Evolutionary conservation across 2,888 invertebrate species (phyloP), one percentile per base, ranked within the genome.

Genomic region (Coelinius sp.): DNA sequence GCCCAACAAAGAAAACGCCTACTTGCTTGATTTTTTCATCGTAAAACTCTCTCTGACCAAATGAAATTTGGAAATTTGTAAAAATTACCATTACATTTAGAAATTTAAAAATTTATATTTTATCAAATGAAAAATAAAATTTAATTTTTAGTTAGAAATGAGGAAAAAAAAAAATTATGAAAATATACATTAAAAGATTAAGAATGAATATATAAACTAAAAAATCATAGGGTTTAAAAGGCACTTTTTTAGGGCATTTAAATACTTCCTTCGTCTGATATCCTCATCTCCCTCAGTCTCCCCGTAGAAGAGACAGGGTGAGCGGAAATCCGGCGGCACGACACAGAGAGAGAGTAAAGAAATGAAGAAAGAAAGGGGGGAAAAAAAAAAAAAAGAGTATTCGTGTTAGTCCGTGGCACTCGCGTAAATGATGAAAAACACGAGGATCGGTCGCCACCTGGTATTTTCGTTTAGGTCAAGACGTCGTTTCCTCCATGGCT

Each of bases 261-360:
- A 38, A 64, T 70, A 69, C 59, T 75, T 71, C 56, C 68, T 65
- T 68, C 59, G 44, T 44, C 22, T 27, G 59, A 31, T 71, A 70
- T 71, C 73, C 63, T n/a, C 25, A 66, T 77, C 76, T 77, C 76
- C 73, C 74, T 70, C 71, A 73, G 74, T 70, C 73, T 75, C 69
- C 72, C 64, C 75, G 74, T 44, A 49, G 74, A 72, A 70, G 73
- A 75, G 73, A 75, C 77, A 76, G 82, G 83, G 81, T 80, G 80
- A 84, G 76, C 86, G 86, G 86, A 86, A 86, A 86, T 86, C 86
- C 86, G 86, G 86, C 83, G 73, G 69, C 63, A 63, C 46, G 70
- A 63, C 70, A 69, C 66, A 63, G 41, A 70, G 49, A 62, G 22
- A n/a, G n/a, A n/a, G n/a, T n/a, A n/a, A n/a, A n/a, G n/a, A n/a